Base-by-base conservation (phyloP, 37 sponge, comb jelly and placozoan species). In the Chondrosia reniformis region DNA sequence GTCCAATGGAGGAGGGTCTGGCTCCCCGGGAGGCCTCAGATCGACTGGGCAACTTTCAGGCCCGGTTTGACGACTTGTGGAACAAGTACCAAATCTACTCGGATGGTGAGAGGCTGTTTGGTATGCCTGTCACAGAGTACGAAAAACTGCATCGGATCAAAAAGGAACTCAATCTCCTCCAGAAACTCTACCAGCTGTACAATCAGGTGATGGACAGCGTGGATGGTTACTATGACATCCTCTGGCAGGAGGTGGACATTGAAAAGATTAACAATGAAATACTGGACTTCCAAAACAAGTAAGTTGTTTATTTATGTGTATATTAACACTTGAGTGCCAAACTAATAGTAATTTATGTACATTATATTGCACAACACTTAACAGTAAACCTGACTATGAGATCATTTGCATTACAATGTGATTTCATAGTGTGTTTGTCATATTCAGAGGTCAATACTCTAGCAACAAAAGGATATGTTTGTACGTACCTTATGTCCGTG, bases 201-300 rank as follows among this genome's bases (percentile, higher is more conserved):
- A 99, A 99, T 52, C 74, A 79, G n/a, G 99, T 99, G 15, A 95
- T 96, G 89, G 94, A 99, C 75, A 96, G 89, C 57, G 86, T 99
- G 24, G 95, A 99, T 81, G 96, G 99, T 39, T 99, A 99, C 86
- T 99, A 89, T 74, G 99, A 99, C 63, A 93, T 99, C 22, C 88
- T 85, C 32, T 99, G 99, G 99, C 34, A 65, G 8, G 94, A 95
- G 32, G 92, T 96, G 59, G 92, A 93, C 83, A 99, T 91, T 49
- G 96, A 99, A 78, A 99, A 99, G 80, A 99, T 99, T 75, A 99
- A 99, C 82, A 84, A 73, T 59, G 99, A 99, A 65, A 88, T 99
- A 36, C 67, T 91, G 33, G 99, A 99, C 76, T 99, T 99, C 76
- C 99, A 99, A 78, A 99, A 96, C 79, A 96, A 82, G 96, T 92